A percentile compares a stretch with the other conserved stretches of the same genome.
Conservation (phyloP, 92 coral and sea anemone species). For the Virgularia gustaviana region DNA sequence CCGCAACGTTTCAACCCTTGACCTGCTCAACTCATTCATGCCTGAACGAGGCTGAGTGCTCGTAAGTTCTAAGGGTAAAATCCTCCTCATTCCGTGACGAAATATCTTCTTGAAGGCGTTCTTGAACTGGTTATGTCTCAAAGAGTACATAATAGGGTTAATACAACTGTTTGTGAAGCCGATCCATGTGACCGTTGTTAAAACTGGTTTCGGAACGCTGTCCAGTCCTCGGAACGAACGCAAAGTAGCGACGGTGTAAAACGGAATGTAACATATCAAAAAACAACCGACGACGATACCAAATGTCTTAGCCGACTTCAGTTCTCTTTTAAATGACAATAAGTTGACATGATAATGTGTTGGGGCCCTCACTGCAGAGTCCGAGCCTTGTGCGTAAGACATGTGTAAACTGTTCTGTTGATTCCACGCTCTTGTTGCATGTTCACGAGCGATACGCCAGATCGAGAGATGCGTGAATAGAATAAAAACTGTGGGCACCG, state of each 20-base stretch:
- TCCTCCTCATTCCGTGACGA: background rate
- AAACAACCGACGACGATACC: constrained; percentile 74
- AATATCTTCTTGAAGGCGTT: constrained; percentile 66
- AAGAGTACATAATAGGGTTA: constrained; percentile 77
- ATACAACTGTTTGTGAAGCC: constrained; percentile 80
- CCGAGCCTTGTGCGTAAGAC: constrained; percentile 8
- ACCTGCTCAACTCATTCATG: background rate
- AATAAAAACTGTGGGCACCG: constrained; percentile 66
- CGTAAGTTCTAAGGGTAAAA: background rate
- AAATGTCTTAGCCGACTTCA: constrained; percentile 31
- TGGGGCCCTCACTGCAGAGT: constrained; percentile 5
- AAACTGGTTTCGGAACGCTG: constrained; percentile 45
- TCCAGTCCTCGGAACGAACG: constrained; percentile 59
- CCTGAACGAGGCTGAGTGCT: background rate
- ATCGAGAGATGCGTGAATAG: constrained; percentile 66
- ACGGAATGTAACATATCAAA: constrained; percentile 78
- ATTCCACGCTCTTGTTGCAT: constrained; percentile 58
- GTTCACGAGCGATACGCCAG: constrained; percentile 64
- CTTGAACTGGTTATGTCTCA: constrained; percentile 72
- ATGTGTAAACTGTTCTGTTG: background rate
- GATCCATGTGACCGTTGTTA: constrained; percentile 67
- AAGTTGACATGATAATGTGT: background rate
- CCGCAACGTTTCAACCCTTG: background rate
- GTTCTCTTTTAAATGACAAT: background rate
- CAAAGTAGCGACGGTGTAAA: constrained; percentile 70